Evolutionary conservation across 2,113 vertebrate genomes (phyloP).

Genomic region (Erinaceus europaeus): DNA sequence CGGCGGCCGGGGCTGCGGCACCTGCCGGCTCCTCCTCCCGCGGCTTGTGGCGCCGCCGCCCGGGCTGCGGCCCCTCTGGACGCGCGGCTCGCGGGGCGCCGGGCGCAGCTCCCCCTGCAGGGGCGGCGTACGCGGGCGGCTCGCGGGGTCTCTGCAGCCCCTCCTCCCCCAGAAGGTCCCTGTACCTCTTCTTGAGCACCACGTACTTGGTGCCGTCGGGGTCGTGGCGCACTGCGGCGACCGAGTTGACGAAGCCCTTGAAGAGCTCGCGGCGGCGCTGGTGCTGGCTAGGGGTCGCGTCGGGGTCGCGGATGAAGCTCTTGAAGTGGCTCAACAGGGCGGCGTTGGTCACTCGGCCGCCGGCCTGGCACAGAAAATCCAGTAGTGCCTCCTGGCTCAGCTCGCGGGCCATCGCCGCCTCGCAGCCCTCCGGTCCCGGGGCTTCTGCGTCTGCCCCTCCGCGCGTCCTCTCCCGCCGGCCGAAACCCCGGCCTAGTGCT

Average conservation of each 20-base stretch:
- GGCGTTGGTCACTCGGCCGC: conserved; percentile 88
- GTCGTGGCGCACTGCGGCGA: conserved; percentile 89
- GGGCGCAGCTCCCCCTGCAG: background rate
- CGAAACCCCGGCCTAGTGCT: background rate
- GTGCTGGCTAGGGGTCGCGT: conserved; percentile 77
- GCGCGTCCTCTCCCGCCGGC: background rate
- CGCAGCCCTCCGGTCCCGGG: background rate
- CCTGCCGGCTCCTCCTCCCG: conserved; percentile 32
- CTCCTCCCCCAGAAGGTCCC: conserved; percentile 81
- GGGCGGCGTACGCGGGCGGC: background rate
- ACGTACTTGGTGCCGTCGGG: conserved; percentile 84
- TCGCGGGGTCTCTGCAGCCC: conserved; percentile 41
- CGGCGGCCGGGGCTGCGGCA: background rate
- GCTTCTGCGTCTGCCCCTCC: background rate
- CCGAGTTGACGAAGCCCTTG: conserved; percentile 91
- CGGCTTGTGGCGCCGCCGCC: background rate
- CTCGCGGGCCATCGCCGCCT: conserved; percentile 86
- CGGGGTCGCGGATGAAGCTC: conserved; percentile 85
- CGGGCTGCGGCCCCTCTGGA: background rate
- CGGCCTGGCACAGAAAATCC: conserved; percentile 85
- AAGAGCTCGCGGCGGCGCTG: conserved; percentile 89
- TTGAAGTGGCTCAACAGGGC: conserved; percentile 89
- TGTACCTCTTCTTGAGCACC: conserved; percentile 85
- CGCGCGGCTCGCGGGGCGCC: background rate
- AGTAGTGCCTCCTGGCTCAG: conserved; percentile 91